These are phyloP conservation scores for Ammodytes dubius DNA, from an alignment of 2,113 vertebrate species.

Conservation along the genomic window DNA sequence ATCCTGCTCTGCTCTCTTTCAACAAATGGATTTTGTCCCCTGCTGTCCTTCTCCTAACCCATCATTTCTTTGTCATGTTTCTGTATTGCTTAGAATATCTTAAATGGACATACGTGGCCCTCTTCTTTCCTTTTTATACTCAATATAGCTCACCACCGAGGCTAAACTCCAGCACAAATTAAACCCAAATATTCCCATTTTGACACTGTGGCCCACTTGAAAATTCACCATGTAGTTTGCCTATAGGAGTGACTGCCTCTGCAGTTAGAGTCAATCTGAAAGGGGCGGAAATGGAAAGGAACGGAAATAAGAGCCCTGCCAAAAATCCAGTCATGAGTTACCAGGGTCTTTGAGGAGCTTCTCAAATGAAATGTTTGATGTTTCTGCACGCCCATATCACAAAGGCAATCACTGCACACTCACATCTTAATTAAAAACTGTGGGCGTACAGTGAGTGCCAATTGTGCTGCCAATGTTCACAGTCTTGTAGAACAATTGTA, in stretches of 20 bases:
- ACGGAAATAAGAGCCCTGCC: slow-evolving; percentile 51
- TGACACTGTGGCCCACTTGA: slow-evolving; percentile 56
- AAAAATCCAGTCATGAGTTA: slow-evolving; percentile 53
- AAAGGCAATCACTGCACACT: slow-evolving; percentile 65
- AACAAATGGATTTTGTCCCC: slow-evolving; percentile 73
- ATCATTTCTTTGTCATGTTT: slow-evolving; percentile 48
- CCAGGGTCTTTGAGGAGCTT: slow-evolving; percentile 49
- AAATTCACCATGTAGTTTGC: slow-evolving; percentile 62
- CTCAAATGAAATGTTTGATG: slow-evolving; percentile 69
- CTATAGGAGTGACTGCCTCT: slow-evolving; percentile 44
- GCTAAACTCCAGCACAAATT: slow-evolving; percentile 54
- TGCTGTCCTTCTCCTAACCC: slow-evolving; percentile 54
- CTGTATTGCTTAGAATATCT: slow-evolving; percentile 45
- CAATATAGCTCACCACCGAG: slow-evolving; percentile 17
- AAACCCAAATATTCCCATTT: slow-evolving; percentile 57
- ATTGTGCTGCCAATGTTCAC: slow-evolving; percentile 44
- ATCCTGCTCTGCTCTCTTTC: slow-evolving; percentile 68
- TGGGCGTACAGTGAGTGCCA: slow-evolving; percentile 34
- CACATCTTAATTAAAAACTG: slow-evolving; percentile 72
- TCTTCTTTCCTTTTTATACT: slow-evolving; percentile 18
- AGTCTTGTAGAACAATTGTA: slow-evolving; percentile 17
- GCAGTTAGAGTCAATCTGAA: slow-evolving; percentile 41
- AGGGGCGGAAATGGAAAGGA: slow-evolving; percentile 28
- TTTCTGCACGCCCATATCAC: slow-evolving; percentile 56
- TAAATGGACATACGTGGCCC: slow-evolving; percentile 24